These are phyloP conservation scores for Chorisops tibialis DNA, from an alignment of 2,888 invertebrate genomes.

Conservation along the genomic window DNA sequence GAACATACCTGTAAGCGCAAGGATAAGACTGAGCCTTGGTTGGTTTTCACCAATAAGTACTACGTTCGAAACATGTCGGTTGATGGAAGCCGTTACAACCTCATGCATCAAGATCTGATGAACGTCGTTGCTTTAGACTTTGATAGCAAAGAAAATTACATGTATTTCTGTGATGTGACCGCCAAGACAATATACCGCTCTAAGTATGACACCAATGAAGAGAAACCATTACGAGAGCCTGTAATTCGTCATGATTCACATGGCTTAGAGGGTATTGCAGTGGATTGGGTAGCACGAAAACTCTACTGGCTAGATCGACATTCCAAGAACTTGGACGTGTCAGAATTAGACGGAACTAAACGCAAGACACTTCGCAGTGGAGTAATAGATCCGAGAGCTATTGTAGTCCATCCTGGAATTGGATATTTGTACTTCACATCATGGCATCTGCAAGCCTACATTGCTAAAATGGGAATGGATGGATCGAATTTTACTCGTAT, in stretches of 20 bases:
- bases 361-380: conserved; percentile 85
- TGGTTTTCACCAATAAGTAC: conserved; percentile 95
- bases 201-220: conserved; percentile 57
- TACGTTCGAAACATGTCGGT: conserved; percentile 94
- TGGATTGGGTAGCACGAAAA: conserved; percentile 96
- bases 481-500: conserved; percentile 87
- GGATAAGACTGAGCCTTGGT: conserved; percentile 78
- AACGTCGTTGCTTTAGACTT: conserved; percentile 97
- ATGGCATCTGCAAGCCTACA: conserved; percentile 94
- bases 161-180: conserved; percentile 96
- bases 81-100: conserved; percentile 79
- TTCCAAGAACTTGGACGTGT: conserved; percentile 91
- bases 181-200: conserved; percentile 90
- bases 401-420: conserved; percentile 90
- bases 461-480: conserved; percentile 96
- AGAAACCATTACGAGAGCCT: conserved; percentile 68
- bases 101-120: conserved; percentile 91
- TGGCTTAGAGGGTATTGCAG: conserved; percentile 93
- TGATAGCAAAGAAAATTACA: conserved; percentile 75
- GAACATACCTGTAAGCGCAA: conserved; percentile 88
- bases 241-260: conserved; percentile 90
- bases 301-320: conserved; percentile 96
- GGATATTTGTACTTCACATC: conserved; percentile 94
- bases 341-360: conserved; percentile 88
- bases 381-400: conserved; percentile 89